Base-by-base conservation (phyloP, 2,113 vertebrate species). In the Xyrauchen texanus region DNA sequence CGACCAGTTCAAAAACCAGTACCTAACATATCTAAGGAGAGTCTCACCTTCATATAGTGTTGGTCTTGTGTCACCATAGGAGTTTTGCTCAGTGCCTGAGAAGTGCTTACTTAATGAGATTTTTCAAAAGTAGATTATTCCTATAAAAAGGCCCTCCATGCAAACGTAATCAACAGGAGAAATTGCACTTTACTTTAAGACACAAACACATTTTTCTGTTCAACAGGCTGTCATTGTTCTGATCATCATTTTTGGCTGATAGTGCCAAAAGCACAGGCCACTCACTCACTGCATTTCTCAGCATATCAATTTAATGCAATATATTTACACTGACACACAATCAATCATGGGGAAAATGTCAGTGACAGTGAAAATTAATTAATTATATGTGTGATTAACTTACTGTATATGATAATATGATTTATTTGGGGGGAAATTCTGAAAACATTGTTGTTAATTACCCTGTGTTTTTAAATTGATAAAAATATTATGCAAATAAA, bases 281-380 rank as follows among this genome's bases (percentile, higher is more conserved):
- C 13, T 34, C 21, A 34, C 21, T 34, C 21, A 34, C 1, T 34
- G 21, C 21, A 34, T 34, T 34, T 34, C 21, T 3, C 21, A 47
- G 8, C 45, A 11, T 15, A 72, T 11, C 46, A 72, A 72, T 12
- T 16, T 7, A 47, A 60, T 7, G 6, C n/a, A 21, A 9, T 72
- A 47, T 21, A 16, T 42, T 60, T 72, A 72, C 6, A 13, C 69
- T 72, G 13, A 12, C 47, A 71, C 42, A 58, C 55, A 46, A 72
- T 72, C 15, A 60, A 58, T 71, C 34, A 2, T 49, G 8, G 5
- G 47, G 47, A 49, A 49, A 49, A 6, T 6, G 8, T 0, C 11
- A 55, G 51, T 69, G 68, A 34, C 16, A 34, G 10, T 11, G 16
- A 34, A 34, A 34, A 34, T 34, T 34, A 34, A 34, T 34, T 34